Evolutionary conservation across 2,888 invertebrate genomes (phyloP), one percentile per base, ranked within the genome.

Genomic region (Pollenia griseotomentosa): DNA sequence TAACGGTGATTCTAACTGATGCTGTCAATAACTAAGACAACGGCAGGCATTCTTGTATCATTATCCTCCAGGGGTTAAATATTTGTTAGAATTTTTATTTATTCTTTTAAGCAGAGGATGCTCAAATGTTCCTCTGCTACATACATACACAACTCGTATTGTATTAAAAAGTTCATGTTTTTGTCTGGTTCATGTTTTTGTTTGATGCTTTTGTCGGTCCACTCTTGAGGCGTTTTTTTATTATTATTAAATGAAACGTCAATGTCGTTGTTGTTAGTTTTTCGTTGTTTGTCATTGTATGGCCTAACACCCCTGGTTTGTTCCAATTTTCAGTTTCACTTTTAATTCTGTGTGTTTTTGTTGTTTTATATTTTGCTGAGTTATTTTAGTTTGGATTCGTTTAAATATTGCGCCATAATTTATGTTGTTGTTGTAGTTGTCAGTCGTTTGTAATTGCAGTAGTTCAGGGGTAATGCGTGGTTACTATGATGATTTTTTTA

Each of bases 391-490:
- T 73, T 51, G 16, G 12, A 75, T 70, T 75, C 46, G 74, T 59
- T 79, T 66, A 65, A 53, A 71, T 78, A 78, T 68, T 77, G 12
- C 19, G 73, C 68, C 63, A 83, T 65, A 70, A 61, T 71, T 77
- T 66, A 33, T 59, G 11, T 85, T 87, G 81, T 74, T 80, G 44
- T 65, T 82, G 68, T 51, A 65, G 55, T 23, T 65, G 42, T 66
- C 59, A 46, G 73, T 61, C 53, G 33, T 77, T 77, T 23, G 78
- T 75, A 80, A 83, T 79, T 75, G 57, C 75, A 80, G 70, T 78
- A 73, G 81, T 81, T 87, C 84, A 84, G 87, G 84, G 87, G 81
- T 78, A 87, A 87, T 78, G 66, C 63, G 71, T 84, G 77, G 77
- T 79, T 61, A 46, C 66, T 48, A 16, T 16, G 7, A 19, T 16